Conservation (phyloP, 2,888 invertebrate genomes). For the Rhingia campestris region DNA sequence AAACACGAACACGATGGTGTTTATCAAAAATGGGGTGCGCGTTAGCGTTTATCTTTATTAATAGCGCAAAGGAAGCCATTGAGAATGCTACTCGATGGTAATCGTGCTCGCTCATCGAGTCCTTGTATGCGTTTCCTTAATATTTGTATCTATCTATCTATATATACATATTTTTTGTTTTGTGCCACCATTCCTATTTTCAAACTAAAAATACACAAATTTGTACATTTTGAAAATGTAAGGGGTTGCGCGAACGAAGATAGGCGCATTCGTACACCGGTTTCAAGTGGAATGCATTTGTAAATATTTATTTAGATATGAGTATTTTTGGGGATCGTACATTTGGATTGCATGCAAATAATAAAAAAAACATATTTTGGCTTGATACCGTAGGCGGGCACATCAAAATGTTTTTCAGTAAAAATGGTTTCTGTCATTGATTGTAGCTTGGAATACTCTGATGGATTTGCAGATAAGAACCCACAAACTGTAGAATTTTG, state of each 20-base stretch:
- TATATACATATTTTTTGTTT: too few relatives aligned
- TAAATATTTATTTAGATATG: constrained; percentile 25
- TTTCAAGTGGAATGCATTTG: constrained; percentile 29
- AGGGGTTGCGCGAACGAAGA: neutral
- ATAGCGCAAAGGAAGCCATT: constrained; percentile 64
- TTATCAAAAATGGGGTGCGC: constrained; percentile 36
- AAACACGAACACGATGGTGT: constrained; percentile 21
- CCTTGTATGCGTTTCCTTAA: constrained; percentile 41
- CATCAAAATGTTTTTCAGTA: too few relatives aligned
- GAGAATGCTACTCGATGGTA: constrained; percentile 15
- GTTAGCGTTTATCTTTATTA: constrained; percentile 46
- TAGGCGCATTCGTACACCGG: neutral
- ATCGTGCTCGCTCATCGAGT: constrained; percentile 46
- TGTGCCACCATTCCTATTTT: constrained; percentile 1
- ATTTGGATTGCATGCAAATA: constrained; percentile 14
- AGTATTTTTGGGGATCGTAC: constrained; percentile 9
- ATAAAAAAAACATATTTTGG: neutral
- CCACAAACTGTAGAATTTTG: too few relatives aligned
- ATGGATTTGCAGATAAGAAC: too few relatives aligned
- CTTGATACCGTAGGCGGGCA: too few relatives aligned
- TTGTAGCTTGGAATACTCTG: too few relatives aligned
- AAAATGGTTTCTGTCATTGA: too few relatives aligned
- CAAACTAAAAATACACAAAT: constrained; percentile 22
- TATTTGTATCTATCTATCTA: neutral
- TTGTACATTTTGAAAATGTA: constrained; percentile 1